Percentiles rank a stretch among this genome's conserved stretches.
These are phyloP conservation scores for Hippocampus kuda DNA, from an alignment of 2,797 vertebrate species.

Conservation along the genomic window DNA sequence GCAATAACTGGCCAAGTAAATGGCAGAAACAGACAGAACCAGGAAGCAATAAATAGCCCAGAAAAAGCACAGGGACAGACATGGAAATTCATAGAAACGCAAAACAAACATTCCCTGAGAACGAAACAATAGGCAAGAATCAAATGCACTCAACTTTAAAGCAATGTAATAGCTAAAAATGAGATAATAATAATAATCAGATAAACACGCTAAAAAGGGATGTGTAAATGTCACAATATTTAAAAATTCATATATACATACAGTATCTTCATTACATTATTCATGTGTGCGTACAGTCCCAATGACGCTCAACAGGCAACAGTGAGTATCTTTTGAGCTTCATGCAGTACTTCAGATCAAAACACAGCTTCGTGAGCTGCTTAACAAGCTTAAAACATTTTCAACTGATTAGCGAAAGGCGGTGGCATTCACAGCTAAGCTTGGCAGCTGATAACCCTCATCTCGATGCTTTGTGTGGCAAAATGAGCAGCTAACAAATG, in stretches of 20 bases:
- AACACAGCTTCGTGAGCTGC: slow-evolving; percentile 45
- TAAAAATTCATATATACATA: not conserved
- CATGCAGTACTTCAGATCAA: slow-evolving; percentile 45
- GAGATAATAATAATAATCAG: too few species aligned
- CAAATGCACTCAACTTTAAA: too few species aligned
- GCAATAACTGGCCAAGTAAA: not conserved
- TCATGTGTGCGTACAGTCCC: not conserved
- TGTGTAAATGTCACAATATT: not conserved
- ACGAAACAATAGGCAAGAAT: too few species aligned
- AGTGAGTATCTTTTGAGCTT: slow-evolving; percentile 28
- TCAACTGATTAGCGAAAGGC: slow-evolving; percentile 47
- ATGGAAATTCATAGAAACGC: not conserved
- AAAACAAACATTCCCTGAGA: too few species aligned
- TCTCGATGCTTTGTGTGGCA: slow-evolving; percentile 27
- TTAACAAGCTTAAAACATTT: slow-evolving; percentile 52
- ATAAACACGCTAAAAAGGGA: not conserved
- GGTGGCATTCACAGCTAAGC: slow-evolving; percentile 22
- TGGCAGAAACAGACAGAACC: not conserved
- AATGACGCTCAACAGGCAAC: slow-evolving; percentile 21
- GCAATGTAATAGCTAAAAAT: not conserved
- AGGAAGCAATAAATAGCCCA: not conserved
- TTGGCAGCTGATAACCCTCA: slow-evolving; percentile 32
- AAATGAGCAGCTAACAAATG: slow-evolving; percentile 29
- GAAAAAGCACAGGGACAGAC: not conserved
- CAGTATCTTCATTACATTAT: not conserved